Conservation (phyloP, 2,888 invertebrate genomes). For the Machimus rusticus region DNA sequence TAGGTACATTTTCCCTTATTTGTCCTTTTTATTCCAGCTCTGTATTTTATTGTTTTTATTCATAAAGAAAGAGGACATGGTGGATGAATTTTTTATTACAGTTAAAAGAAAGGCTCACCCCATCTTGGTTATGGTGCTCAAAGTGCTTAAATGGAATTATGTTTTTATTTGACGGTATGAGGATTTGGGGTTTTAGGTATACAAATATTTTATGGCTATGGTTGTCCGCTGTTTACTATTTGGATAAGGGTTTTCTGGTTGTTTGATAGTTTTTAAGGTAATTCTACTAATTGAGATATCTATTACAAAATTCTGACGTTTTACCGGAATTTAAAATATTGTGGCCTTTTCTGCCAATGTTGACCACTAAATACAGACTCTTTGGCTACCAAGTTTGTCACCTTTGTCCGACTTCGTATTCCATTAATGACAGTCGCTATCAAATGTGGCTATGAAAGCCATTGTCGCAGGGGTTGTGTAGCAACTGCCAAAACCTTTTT, state of each 20-base stretch:
- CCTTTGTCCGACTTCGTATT: too few species aligned
- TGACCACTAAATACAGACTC: too few species aligned
- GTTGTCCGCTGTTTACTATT: background rate
- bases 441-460: too few species aligned
- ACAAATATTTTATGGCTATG: background rate
- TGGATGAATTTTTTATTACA: constrained; percentile 21
- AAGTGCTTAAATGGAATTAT: background rate
- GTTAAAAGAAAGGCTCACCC: background rate
- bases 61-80: background rate
- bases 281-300: background rate
- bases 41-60: background rate
- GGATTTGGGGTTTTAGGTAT: background rate
- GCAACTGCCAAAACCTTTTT: too few species aligned
- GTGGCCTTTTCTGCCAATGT: too few species aligned
- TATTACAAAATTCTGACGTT: background rate
- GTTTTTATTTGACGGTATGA: background rate
- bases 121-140: background rate
- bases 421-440: too few species aligned
- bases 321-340: background rate
- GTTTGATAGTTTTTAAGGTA: background rate
- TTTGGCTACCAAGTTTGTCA: too few species aligned
- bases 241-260: background rate
- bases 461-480: too few species aligned
- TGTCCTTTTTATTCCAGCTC: background rate
- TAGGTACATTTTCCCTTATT: constrained; percentile 53